These are phyloP conservation scores for Dromiciops gliroides DNA, from an alignment of 2,113 vertebrate species.

Conservation along the genomic window DNA sequence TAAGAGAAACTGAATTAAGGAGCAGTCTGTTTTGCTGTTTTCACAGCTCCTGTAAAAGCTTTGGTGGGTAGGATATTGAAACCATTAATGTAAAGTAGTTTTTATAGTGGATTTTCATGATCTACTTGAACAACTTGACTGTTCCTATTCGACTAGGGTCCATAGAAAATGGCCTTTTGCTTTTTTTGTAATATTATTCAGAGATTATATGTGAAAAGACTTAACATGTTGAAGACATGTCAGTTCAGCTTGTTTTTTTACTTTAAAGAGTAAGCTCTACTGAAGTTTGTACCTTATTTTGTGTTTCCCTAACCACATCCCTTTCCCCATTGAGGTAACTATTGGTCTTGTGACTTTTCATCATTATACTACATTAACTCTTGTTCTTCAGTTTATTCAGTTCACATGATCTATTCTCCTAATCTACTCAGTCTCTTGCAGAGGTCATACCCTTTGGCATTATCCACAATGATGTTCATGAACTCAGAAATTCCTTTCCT, in stretches of 20 bases:
- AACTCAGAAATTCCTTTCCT: neutral
- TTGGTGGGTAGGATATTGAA: neutral
- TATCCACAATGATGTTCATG: neutral
- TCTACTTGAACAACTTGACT: neutral
- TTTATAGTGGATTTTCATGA: neutral
- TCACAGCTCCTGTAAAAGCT: constrained; percentile 17
- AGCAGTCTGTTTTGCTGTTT: neutral
- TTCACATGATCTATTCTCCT: too few relatives aligned
- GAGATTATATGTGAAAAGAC: neutral
- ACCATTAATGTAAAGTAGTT: neutral
- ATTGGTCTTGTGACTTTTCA: neutral
- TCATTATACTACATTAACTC: constrained; percentile 24
- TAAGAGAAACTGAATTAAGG: neutral
- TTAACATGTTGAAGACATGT: neutral
- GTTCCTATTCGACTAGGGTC: neutral
- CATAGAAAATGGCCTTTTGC: neutral
- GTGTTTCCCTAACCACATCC: neutral
- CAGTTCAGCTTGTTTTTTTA: constrained; percentile 15
- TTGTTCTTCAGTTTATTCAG: neutral
- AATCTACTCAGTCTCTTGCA: neutral
- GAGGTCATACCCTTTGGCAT: neutral
- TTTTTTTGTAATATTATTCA: neutral
- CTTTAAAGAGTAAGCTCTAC: constrained; percentile 19
- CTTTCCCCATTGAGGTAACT: neutral
- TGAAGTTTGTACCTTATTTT: constrained; percentile 15